These are phyloP conservation scores for Delphinus delphis DNA, from an alignment of 2,113 vertebrate species.

Conservation along the genomic window DNA sequence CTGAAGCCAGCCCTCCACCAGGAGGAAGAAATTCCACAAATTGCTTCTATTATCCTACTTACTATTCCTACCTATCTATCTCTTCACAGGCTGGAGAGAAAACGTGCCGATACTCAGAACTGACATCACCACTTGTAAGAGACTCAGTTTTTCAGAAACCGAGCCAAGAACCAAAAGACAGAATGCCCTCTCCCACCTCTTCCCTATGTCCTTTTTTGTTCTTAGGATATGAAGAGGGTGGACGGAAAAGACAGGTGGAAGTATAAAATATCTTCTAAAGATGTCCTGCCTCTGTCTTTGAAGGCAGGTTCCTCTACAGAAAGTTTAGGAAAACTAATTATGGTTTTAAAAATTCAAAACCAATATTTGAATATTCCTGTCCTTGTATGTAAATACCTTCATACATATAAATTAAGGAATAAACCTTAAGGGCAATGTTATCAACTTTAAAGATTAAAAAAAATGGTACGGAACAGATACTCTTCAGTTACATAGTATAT, in stretches of 20 bases:
- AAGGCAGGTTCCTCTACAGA: not conserved
- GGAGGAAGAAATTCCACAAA: not conserved
- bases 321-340: not conserved
- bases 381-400: not conserved
- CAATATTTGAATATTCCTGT: not conserved
- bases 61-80: not conserved
- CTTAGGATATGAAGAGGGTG: not conserved
- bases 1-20: not conserved
- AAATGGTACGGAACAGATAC: not conserved
- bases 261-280: not conserved
- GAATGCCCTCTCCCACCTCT: not conserved
- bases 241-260: not conserved
- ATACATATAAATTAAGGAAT: not conserved
- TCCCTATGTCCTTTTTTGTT: not conserved
- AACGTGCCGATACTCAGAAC: not conserved
- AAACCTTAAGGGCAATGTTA: not conserved
- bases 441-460: not conserved
- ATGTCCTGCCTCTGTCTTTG: not conserved
- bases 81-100: not conserved
- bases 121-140: not conserved
- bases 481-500: not conserved
- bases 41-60: not conserved
- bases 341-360: slow-evolving; percentile 12
- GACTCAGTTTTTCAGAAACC: not conserved
- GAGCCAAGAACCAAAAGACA: not conserved